Base-by-base conservation (phyloP, 2,797 vertebrate species). In the Micromesistius poutassou region DNA sequence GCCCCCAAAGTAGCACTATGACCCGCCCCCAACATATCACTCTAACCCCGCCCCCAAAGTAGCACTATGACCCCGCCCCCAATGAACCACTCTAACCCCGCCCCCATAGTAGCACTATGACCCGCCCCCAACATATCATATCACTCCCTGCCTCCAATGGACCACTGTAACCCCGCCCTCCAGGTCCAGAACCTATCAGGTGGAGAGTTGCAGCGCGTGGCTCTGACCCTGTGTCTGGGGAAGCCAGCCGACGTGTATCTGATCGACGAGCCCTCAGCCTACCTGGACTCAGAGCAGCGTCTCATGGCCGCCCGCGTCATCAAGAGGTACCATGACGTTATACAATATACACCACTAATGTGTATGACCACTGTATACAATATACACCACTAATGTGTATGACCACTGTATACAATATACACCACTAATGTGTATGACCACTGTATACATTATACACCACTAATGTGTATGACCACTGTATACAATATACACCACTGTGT, bases 191-290 rank as follows among this genome's bases (percentile, higher is more conserved):
- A 97, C 0, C 86, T 99, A 88, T 99, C 98, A 46, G 97, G 98
- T 1, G 98, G 98, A 1, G 97, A 99, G 93, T 81, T 99, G 82
- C 98, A 99, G 92, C 91, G 97, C 0, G 98, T 99, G 9, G 98
- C 98, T 0, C 90, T 99, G 82, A 96, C 97, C 0, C 94, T 99
- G 42, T 99, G 97, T 91, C 89, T 99, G 85, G 98, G 98, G 19
- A 99, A 99, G 86, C 97, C 98, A 1, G 98, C 98, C 0, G 97
- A 99, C n/a, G 96, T 98, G 35, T 99, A 98, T 77, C 94, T 98
- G 79, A 97, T 98, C 22, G 98, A 98, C 10, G 96, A 99, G 40
- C 97, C 98, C 0, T 98, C 98, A 0, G 97, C 98, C 0, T 99
- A 99, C 87, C 88, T 99, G 91, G 97, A 99, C 94, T 99, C 98